phyloP scores from a whole-genome alignment of 2,113 vertebrate species.

The Dromas ardeola region DNA sequence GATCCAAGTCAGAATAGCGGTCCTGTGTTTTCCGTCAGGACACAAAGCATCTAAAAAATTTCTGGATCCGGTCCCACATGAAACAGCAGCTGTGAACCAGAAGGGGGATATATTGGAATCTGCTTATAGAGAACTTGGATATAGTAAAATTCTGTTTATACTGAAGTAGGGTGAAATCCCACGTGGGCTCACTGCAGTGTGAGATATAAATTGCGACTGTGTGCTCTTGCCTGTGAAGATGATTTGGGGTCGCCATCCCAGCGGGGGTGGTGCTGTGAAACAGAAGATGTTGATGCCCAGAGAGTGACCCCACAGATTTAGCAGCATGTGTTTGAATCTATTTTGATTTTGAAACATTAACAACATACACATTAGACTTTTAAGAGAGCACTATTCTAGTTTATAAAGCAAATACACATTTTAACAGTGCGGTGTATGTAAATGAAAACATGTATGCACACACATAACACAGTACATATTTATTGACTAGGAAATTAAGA shows the following conservation, averaged over 20 bases:
- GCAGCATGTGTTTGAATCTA: background rate
- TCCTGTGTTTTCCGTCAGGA: background rate
- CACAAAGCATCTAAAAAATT: slow-evolving; percentile 19
- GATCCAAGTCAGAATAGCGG: background rate
- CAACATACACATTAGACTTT: background rate
- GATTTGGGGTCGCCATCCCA: background rate
- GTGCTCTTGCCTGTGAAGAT: background rate
- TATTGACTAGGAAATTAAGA: background rate
- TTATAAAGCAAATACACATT: background rate
- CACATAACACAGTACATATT: background rate
- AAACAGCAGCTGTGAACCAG: slow-evolving; percentile 31
- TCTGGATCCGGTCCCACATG: background rate
- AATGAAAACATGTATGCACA: background rate
- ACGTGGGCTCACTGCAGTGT: background rate
- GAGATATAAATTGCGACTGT: background rate
- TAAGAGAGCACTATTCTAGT: background rate
- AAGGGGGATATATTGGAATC: background rate
- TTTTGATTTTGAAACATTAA: background rate
- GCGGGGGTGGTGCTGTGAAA: background rate
- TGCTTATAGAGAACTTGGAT: background rate
- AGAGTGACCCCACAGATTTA: background rate
- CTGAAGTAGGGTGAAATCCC: background rate
- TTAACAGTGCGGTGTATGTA: background rate
- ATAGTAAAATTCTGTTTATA: background rate
- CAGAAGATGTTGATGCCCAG: background rate